Percentiles rank a stretch among this genome's conserved stretches.
These are phyloP conservation scores for Tiaroga cobitis DNA, from an alignment of 2,797 vertebrate species.

Conservation along the genomic window DNA sequence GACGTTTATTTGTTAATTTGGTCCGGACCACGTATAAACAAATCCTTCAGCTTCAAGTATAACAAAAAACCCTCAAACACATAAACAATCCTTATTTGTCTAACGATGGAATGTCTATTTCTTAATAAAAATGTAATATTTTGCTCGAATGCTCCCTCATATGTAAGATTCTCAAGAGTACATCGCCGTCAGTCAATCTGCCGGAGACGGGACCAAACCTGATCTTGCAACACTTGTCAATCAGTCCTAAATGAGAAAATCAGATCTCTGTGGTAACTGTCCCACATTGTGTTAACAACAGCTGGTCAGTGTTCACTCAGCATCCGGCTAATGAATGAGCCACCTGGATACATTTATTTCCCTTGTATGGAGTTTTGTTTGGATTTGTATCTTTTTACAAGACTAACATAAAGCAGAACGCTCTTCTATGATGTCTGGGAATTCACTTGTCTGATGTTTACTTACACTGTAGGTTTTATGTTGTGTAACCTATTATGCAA, in stretches of 20 bases:
- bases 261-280: not conserved
- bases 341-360: not conserved
- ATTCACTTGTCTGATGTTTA: conserved; percentile 11
- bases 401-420: conserved; percentile 35
- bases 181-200: not conserved
- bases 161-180: not conserved
- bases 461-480: conserved; percentile 24
- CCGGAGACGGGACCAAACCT: not conserved
- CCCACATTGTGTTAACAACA: not conserved
- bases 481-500: conserved; percentile 31
- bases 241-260: conserved; percentile 12
- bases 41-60: not conserved
- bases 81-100: conserved; percentile 4
- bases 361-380: conserved; percentile 18
- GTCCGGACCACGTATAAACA: not conserved
- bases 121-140: not conserved
- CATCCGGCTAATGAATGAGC: conserved; percentile 20
- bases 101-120: not conserved
- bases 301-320: conserved; percentile 5
- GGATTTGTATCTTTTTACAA: conserved; percentile 21
- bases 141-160: not conserved
- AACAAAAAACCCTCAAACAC: not conserved
- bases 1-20: conserved; percentile 1
- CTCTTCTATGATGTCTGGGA: conserved; percentile 19
- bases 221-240: not conserved